A percentile compares a stretch with the other conserved stretches of the same genome.
These are phyloP conservation scores for Pseudorectes ferrugineus DNA, from an alignment of 2,113 vertebrate species.

Conservation along the genomic window DNA sequence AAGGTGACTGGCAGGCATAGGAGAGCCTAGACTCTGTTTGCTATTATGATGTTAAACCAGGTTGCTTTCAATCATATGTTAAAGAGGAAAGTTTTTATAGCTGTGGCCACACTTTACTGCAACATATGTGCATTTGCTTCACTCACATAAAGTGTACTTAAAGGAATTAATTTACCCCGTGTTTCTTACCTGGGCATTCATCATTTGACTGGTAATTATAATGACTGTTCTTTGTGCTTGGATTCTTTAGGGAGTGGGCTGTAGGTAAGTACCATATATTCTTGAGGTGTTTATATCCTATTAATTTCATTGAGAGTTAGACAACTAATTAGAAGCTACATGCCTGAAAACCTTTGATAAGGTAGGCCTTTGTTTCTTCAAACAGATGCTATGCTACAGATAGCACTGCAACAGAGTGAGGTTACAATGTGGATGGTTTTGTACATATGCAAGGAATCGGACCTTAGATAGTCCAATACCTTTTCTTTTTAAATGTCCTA, in stretches of 20 bases:
- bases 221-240: not conserved
- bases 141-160: not conserved
- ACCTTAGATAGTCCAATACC: not conserved
- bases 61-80: not conserved
- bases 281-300: not conserved
- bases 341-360: constrained; percentile 1
- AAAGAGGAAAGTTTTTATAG: not conserved
- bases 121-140: not conserved
- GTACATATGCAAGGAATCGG: not conserved
- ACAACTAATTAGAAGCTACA: not conserved
- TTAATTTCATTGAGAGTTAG: not conserved
- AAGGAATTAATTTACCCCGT: not conserved
- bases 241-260: not conserved
- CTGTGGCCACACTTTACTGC: not conserved
- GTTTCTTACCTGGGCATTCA: not conserved
- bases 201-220: not conserved
- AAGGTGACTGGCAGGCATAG: not conserved
- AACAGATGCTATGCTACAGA: not conserved
- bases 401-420: not conserved
- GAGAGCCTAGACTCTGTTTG: not conserved
- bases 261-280: not conserved
- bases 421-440: not conserved
- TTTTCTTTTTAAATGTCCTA: not conserved
- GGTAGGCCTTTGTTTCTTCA: not conserved
- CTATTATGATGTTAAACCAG: not conserved